A percentile compares a stretch with the other conserved stretches of the same genome.
phyloP scores from a whole-genome alignment of 2,888 invertebrate species.

The Timema cristinae region DNA sequence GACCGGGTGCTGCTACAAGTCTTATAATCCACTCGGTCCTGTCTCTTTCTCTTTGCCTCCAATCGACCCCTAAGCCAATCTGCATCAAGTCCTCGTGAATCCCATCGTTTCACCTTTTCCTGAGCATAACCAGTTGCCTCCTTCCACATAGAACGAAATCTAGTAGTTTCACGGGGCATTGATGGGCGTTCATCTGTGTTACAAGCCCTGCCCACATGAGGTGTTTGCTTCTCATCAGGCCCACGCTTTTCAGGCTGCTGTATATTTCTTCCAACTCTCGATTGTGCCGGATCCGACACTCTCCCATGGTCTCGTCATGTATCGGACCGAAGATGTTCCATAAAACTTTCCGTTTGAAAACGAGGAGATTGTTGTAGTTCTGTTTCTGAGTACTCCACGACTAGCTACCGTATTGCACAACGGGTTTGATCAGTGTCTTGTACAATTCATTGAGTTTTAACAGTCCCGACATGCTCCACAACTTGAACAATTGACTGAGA shows the following conservation, averaged over 20 bases:
- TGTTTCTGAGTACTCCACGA: slow-evolving; percentile 2
- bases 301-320: not conserved
- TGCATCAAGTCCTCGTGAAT: not conserved
- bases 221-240: slow-evolving; percentile 1
- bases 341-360: slow-evolving; percentile 5
- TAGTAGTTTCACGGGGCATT: not conserved
- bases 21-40: not conserved
- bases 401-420: not conserved
- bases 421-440: not conserved
- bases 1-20: too few relatives aligned
- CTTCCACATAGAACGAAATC: not conserved
- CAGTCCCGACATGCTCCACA: not conserved
- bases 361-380: not conserved
- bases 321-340: not conserved
- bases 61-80: not conserved
- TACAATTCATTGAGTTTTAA: not conserved
- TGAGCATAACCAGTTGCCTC: not conserved
- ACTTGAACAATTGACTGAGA: not conserved
- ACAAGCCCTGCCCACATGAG: not conserved
- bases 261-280: not conserved
- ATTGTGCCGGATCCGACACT: not conserved
- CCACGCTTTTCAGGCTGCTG: not conserved
- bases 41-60: not conserved
- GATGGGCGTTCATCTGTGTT: not conserved
- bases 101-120: not conserved